Base-by-base conservation (phyloP, 1,140 invertebrate species). In the Popillia japonica region DNA sequence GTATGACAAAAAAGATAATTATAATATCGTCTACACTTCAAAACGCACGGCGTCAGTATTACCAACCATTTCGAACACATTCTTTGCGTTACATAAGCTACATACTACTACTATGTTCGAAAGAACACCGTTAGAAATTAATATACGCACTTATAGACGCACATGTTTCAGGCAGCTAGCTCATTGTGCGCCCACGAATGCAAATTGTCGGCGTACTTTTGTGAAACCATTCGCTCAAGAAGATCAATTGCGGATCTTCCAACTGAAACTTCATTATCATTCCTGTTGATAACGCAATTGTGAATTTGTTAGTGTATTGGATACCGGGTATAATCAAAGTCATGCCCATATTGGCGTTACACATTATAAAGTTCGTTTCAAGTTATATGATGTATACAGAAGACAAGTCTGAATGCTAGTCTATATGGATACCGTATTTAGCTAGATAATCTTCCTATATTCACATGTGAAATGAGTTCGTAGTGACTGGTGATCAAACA, bases 111-210 rank as follows among this genome's bases (percentile, higher is more conserved):
- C 27, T 2, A 34, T 34, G 27, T 17, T 55, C 48, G 48, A 55
- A 55, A 55, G 48, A 34, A 34, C 4, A 55, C 48, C 48, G 48
- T 55, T 55, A 55, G 48, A 55, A 55, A 55, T 55, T 55, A 55
- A 55, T 55, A 55, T 55, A 55, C 14, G 48, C 48, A 17, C 17
- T 17, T 17, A 55, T 55, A 55, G 14, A 55, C 17, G 48, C 48
- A 55, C 6, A 55, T 14, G 11, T 55, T 34, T 2, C 2, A 34
- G 17, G 48, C 14, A 55, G 48, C 48, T 17, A 55, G 48, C 48
- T 55, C 48, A 55, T 55, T 55, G 48, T 55, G 48, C 48, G n/a
- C 11, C 14, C 17, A n/a, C 48, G 48, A 55, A 55, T 55, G 14
- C 14, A 55, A 55, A 55, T 55, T 55, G 2, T 14, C 48, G 48